phyloP scores from a whole-genome alignment of 2,888 invertebrate genomes.

The Drosophila multiciliata region DNA sequence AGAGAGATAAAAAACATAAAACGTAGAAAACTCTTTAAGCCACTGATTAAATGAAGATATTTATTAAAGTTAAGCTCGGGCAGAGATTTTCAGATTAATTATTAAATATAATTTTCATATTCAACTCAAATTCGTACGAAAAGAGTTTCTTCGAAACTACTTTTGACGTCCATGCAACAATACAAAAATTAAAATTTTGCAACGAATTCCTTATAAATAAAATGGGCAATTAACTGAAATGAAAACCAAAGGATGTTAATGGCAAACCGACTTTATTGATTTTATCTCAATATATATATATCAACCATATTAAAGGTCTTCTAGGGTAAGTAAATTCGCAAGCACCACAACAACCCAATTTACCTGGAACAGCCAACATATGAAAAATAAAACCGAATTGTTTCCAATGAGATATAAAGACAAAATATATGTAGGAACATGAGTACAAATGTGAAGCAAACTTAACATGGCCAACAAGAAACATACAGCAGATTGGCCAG shows the following conservation, averaged over 20 bases:
- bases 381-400: conserved; percentile 1
- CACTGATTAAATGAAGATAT: too few relatives aligned
- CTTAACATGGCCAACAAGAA: conserved; percentile 48
- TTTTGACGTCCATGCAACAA: not conserved
- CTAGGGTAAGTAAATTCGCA: not conserved
- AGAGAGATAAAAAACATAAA: too few relatives aligned
- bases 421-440: not conserved
- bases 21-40: too few relatives aligned
- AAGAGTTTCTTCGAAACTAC: not conserved
- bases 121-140: not conserved
- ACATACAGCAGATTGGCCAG: conserved; percentile 15
- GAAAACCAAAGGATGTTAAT: not conserved
- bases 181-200: not conserved
- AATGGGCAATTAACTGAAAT: not conserved
- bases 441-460: conserved; percentile 28
- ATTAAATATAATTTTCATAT: not conserved
- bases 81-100: not conserved
- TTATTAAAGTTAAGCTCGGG: too few relatives aligned
- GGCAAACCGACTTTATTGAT: not conserved
- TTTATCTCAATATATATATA: not conserved
- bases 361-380: not conserved
- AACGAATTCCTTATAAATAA: not conserved
- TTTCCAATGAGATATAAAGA: conserved; percentile 1
- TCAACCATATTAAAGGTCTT: not conserved
- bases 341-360: not conserved